Percentiles rank a stretch among this genome's conserved stretches.
These are phyloP conservation scores for Oncorhynchus nerka DNA, from an alignment of 2,113 vertebrate species.

Conservation along the genomic window DNA sequence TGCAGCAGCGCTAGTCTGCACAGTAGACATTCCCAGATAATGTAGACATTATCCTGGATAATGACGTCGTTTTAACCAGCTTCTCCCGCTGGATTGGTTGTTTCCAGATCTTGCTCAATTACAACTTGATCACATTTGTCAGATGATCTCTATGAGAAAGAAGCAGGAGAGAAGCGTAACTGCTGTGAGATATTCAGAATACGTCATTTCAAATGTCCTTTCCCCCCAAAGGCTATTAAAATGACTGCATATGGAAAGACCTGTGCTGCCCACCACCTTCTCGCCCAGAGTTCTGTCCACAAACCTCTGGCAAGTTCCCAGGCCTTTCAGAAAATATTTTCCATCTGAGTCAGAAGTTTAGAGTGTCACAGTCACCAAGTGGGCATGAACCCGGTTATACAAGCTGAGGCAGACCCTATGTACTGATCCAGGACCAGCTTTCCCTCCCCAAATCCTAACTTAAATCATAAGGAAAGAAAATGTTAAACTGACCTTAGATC, in stretches of 20 bases:
- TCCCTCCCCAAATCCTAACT: no score
- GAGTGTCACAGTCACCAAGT: conserved; percentile 1
- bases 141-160: no score
- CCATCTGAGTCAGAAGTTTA: conserved; percentile 7
- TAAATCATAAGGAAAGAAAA: background rate
- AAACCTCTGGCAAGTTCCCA: conserved; percentile 3
- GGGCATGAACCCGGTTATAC: background rate
- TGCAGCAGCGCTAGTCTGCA: background rate
- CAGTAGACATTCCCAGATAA: background rate
- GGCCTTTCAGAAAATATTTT: background rate
- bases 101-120: no score
- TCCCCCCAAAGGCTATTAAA: background rate
- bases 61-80: no score
- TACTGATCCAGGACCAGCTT: no score
- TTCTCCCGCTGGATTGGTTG: no score
- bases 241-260: background rate
- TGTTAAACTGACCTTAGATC: no score
- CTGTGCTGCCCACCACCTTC: background rate
- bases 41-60: no score
- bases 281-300: background rate
- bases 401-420: background rate
- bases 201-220: no score
- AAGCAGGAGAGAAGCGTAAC: no score
- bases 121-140: no score
- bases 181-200: no score